Evolutionary conservation across 2,113 vertebrate genomes (phyloP), one percentile per base, ranked within the genome.

Genomic region (Monarcha castaneiventris): DNA sequence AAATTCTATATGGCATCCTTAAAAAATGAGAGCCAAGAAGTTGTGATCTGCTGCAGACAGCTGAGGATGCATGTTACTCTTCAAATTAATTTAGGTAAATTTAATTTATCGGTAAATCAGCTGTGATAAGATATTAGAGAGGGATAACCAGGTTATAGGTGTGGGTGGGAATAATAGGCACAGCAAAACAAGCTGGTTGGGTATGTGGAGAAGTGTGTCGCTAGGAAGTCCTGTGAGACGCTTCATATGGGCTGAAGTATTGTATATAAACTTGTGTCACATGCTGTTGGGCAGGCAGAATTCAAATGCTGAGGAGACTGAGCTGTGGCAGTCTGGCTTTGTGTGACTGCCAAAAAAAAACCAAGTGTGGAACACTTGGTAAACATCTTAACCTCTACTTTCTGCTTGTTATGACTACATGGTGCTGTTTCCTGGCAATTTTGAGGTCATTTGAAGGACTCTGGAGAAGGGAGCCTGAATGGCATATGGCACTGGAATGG

Each of bases 61-160:
- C 41, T 64, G 62, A 86, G 44, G n/a, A 39, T 2, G 2, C 7
- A 2, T n/a, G 33, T 54, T 84, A 48, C 27, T 80, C 72, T 92
- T 92, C 52, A 92, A 71, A 84, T 85, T 80, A 58, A 90, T 90
- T 61, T 80, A 66, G 48, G 64, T 51, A 71, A 93, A 95, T 93
- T 62, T 66, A 84, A 81, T 95, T 94, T 91, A 76, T 43, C 35
- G 17, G 25, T 78, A 92, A 81, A 87, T 84, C 61, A 87, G 33
- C 76, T 72, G 27, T 48, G 55, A 86, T 90, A 77, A 86, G 79
- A 71, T 90, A 37, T 44, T 86, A 83, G 73, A 77, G 72, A 88
- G 39, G 56, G 44, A 95, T 51, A 91, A 91, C 48, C 30, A 32
- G 51, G 58, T 85, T 94, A 56, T 73, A 87, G 76, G n/a, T 91